Base-by-base conservation (phyloP, 1,140 invertebrate genomes). In the Stegodyphus mimosarum region DNA sequence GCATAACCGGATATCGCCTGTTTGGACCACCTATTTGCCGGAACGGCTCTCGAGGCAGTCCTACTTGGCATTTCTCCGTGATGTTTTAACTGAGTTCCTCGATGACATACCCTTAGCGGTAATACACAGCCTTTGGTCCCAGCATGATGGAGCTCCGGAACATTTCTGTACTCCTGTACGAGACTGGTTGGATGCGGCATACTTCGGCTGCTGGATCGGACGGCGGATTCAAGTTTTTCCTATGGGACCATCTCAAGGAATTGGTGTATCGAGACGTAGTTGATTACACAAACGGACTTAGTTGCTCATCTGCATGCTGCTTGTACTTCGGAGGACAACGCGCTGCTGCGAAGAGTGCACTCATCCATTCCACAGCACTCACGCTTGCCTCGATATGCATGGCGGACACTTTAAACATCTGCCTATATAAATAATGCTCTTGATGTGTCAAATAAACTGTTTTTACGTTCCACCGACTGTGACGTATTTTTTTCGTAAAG, bases 11-110 rank as follows among this genome's bases (percentile, higher is more conserved):
- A 49, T 87, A 89, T 66, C 60, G 72, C 87, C 81, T 91, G n/a
- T 88, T 90, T 88, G 89, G 89, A 15, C 90, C 89, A 48, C 87
- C 88, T 84, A 86, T 90, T 84, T 90, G 49, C 88, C 89, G 6
- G 80, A 86, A 15, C 87, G 79, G 55, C 81, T 89, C 51, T 88
- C 75, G 77, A 87, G 86, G 6, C 69, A 84, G 48, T 88, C 11
- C 49, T 89, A 89, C 87, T 87, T 88, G 51, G 71, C 88, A 74
- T 90, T 90, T 88, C 84, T 90, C 17, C 66, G 86, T 83, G 87
- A 90, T 48, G 49, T 60, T 87, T 88, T 53, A 60, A 60, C 55
- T 5, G 55, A 60, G 55, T 60, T 60, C 55, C 55, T 60, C 55
- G 9, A 60, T 60, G 55, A 15, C 55, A 60, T 60, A 60, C 55